Evolutionary conservation across 2,888 invertebrate genomes (phyloP).

Genomic region (Mesodorylaimus sp.): DNA sequence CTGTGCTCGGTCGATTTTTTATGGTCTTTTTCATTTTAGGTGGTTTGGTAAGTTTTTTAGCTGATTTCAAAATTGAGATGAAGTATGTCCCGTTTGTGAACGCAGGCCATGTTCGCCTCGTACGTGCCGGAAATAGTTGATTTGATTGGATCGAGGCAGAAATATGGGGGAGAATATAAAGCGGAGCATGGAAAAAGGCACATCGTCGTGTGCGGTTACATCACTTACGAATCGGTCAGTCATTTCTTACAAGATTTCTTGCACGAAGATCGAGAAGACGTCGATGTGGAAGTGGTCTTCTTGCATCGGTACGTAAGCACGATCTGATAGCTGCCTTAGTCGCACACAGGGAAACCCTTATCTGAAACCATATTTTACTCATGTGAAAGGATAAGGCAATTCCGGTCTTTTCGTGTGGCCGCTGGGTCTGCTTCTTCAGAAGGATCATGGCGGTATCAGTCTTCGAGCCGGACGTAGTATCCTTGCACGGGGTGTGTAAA

Average conservation of each 20-base stretch:
- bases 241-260: constrained; percentile 99
- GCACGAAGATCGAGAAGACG: constrained; percentile 98
- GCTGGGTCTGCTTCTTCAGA: too few relatives aligned
- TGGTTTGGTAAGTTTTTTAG: constrained; percentile 62
- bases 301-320: constrained; percentile 74
- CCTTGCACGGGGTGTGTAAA: too few relatives aligned
- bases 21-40: constrained; percentile 97
- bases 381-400: too few relatives aligned
- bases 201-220: constrained; percentile 99
- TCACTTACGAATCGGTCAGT: constrained; percentile 98
- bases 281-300: constrained; percentile 91
- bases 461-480: too few relatives aligned
- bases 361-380: too few relatives aligned
- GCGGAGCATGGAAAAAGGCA: constrained; percentile 99
- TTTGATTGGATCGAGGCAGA: constrained; percentile 96
- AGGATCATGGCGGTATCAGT: too few relatives aligned
- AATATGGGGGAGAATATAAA: constrained; percentile 98
- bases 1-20: constrained; percentile 88
- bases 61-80: too few relatives aligned
- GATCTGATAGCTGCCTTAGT: too few relatives aligned
- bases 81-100: not conserved
- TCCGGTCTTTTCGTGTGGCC: too few relatives aligned
- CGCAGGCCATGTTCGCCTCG: constrained; percentile 98
- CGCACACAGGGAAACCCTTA: too few relatives aligned
- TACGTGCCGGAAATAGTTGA: constrained; percentile 99